Evolutionary conservation across 2,797 vertebrate genomes (phyloP).

Genomic region (Echiichthys vipera): DNA sequence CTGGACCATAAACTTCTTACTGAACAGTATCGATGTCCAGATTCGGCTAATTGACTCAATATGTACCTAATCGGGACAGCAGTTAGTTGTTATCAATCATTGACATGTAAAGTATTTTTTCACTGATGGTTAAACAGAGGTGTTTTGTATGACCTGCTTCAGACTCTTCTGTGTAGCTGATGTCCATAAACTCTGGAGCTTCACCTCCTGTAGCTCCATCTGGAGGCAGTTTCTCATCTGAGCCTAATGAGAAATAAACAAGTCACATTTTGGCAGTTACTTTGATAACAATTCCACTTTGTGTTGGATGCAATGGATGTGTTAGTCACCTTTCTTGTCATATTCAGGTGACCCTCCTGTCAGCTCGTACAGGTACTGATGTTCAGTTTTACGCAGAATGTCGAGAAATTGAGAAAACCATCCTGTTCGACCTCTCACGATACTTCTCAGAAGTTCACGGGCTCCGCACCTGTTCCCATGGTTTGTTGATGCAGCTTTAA

Average conservation of each 20-base stretch:
- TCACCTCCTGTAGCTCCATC: constrained; percentile 27
- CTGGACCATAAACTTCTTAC: background rate
- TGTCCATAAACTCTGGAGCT: background rate
- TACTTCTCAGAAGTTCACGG: constrained; percentile 85
- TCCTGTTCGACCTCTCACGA: constrained; percentile 83
- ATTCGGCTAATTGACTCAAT: background rate
- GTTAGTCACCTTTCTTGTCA: constrained; percentile 43
- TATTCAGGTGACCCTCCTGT: constrained; percentile 66
- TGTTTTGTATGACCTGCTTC: constrained; percentile 48
- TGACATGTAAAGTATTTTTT: background rate
- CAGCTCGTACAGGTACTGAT: constrained; percentile 73
- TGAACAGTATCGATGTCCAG: background rate
- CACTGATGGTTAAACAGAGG: background rate
- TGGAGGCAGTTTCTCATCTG: constrained; percentile 23
- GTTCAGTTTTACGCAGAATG: constrained; percentile 76
- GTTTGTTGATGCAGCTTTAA: constrained; percentile 65
- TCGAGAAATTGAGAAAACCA: constrained; percentile 91
- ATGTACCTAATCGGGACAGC: constrained; percentile 1
- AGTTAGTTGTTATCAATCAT: background rate
- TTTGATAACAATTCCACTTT: no score
- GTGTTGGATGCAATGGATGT: constrained; percentile 5
- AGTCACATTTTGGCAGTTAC: background rate
- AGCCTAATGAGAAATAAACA: constrained; percentile 1
- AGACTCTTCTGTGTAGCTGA: background rate
- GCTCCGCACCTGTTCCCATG: constrained; percentile 80